Conservation (phyloP, 2,888 invertebrate species). For the Platerodrilus igneus region DNA sequence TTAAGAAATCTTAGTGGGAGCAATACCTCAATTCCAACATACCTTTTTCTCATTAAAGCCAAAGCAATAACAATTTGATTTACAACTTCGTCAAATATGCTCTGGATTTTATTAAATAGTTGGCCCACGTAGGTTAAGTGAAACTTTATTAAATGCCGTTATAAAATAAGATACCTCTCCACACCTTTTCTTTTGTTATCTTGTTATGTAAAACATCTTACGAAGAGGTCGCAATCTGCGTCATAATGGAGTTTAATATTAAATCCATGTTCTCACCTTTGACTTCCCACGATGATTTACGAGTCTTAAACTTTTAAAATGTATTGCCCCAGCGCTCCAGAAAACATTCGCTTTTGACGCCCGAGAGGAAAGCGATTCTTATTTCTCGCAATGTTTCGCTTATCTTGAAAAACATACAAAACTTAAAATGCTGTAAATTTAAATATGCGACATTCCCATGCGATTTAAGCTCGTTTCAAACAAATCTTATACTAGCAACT, state of each 20-base stretch:
- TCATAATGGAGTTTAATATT: slow-evolving; percentile 42
- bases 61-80: too few relatives aligned
- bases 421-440: slow-evolving; percentile 30
- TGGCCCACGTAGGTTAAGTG: too few relatives aligned
- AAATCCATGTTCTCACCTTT: slow-evolving; percentile 41
- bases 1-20: too few relatives aligned
- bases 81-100: too few relatives aligned
- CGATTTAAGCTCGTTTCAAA: slow-evolving; percentile 19
- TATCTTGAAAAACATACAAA: slow-evolving; percentile 27
- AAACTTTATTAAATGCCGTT: too few relatives aligned
- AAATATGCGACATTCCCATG: slow-evolving; percentile 26
- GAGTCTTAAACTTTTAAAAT: slow-evolving; percentile 39
- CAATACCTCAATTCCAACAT: too few relatives aligned
- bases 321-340: slow-evolving; percentile 31
- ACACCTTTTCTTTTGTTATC: slow-evolving; percentile 11
- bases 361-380: slow-evolving; percentile 27
- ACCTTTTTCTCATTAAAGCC: too few relatives aligned
- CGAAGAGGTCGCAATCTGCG: slow-evolving; percentile 25
- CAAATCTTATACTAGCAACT: slow-evolving; percentile 24
- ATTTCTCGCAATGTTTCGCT: slow-evolving; percentile 27
- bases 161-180: too few relatives aligned
- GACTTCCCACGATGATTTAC: slow-evolving; percentile 44
- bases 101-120: too few relatives aligned
- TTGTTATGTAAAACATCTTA: slow-evolving; percentile 18
- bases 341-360: slow-evolving; percentile 33